Conservation (phyloP, 2,797 vertebrate species). For the Aldrovandia affinis region DNA sequence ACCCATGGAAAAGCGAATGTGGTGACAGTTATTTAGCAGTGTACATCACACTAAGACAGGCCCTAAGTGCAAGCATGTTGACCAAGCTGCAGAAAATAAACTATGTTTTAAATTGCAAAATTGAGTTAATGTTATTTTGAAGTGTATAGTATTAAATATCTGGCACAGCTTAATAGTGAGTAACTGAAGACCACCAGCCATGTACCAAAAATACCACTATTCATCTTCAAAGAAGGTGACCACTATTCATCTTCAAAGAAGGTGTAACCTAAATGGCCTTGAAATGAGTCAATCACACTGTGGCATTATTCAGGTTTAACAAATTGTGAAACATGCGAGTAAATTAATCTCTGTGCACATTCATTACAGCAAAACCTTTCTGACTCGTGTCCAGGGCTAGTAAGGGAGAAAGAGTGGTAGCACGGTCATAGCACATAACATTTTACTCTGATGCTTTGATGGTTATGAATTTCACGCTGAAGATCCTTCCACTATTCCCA, state of each 20-base stretch:
- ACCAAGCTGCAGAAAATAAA: slow-evolving; percentile 21
- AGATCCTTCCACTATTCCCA: neutral
- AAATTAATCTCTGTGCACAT: neutral
- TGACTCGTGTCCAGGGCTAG: neutral
- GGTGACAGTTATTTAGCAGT: slow-evolving; percentile 57
- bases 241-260: slow-evolving; percentile 50
- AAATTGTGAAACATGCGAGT: slow-evolving; percentile 39
- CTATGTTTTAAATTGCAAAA: slow-evolving; percentile 17
- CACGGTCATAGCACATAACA: neutral
- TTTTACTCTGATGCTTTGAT: too few species aligned
- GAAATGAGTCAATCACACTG: slow-evolving; percentile 40
- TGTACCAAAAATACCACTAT: too few species aligned
- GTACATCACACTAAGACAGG: slow-evolving; percentile 20
- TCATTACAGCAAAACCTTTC: neutral
- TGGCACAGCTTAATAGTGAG: slow-evolving; percentile 40
- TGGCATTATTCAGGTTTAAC: slow-evolving; percentile 43
- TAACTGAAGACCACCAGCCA: slow-evolving; percentile 40
- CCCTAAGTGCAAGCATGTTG: slow-evolving; percentile 16
- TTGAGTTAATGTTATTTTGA: neutral
- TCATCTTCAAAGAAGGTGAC: too few species aligned
- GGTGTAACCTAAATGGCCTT: slow-evolving; percentile 29
- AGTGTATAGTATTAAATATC: slow-evolving; percentile 30
- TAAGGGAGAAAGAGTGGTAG: neutral
- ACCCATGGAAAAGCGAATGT: slow-evolving; percentile 60
- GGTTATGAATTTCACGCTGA: neutral